Conservation (phyloP, 2,797 vertebrate species). For the Rhabdomys pumilio region DNA sequence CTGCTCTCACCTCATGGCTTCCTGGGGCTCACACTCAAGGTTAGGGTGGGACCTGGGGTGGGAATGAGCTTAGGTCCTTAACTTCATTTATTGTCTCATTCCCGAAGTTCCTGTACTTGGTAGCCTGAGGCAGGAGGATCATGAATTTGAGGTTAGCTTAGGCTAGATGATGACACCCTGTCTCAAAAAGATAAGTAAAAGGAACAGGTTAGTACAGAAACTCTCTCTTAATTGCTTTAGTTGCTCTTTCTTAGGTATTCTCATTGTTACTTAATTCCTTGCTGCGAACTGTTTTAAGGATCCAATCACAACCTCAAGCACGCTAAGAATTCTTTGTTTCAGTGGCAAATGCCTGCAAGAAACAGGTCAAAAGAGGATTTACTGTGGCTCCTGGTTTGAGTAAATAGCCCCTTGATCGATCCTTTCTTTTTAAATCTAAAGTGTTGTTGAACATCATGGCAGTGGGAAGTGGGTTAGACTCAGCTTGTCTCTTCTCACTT, state of each 20-base stretch:
- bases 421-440: background rate
- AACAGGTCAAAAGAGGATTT: background rate
- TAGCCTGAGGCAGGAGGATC: background rate
- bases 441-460: background rate
- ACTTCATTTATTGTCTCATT: background rate
- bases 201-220: background rate
- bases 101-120: background rate
- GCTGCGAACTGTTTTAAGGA: background rate
- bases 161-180: background rate
- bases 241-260: background rate
- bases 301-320: background rate
- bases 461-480: background rate
- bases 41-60: background rate
- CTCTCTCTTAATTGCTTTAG: conserved; percentile 23
- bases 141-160: background rate
- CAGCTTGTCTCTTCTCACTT: background rate
- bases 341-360: background rate
- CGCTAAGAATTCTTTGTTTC: background rate
- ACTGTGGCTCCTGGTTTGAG: background rate
- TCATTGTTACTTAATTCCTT: background rate
- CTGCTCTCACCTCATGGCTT: background rate
- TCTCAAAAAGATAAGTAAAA: background rate
- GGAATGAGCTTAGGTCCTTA: background rate
- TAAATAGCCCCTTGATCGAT: background rate
- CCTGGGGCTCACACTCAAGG: background rate